Evolutionary conservation across 1,140 invertebrate genomes (phyloP).

Genomic region (Rhopalosiphum padi): DNA sequence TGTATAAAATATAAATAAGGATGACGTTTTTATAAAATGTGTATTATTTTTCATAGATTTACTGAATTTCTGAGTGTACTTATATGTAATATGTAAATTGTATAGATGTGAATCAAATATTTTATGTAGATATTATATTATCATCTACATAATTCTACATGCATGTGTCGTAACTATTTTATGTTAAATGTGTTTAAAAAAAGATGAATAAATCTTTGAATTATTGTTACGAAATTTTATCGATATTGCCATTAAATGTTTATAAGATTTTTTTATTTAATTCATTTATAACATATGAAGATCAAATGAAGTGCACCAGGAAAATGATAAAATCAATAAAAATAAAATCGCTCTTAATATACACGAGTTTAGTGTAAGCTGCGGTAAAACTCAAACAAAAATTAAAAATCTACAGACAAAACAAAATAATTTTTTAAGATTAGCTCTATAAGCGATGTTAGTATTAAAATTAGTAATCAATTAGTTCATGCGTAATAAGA

Average conservation of each 20-base stretch:
- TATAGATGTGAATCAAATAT: constrained; percentile 2
- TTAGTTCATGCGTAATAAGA: too few species aligned
- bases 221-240: not conserved
- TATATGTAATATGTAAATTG: not conserved
- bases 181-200: not conserved
- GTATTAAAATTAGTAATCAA: too few species aligned
- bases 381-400: too few species aligned
- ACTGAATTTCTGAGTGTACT: not conserved
- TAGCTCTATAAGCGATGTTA: too few species aligned
- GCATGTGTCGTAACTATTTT: not conserved
- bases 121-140: not conserved
- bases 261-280: not conserved
- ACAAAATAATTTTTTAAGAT: too few species aligned
- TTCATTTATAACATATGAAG: too few species aligned
- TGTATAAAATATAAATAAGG: constrained; percentile 31
- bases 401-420: too few species aligned
- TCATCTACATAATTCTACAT: not conserved
- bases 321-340: too few species aligned
- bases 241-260: not conserved
- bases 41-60: constrained; percentile 20
- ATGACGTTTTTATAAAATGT: constrained; percentile 18
- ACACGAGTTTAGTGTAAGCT: too few species aligned
- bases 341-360: too few species aligned
- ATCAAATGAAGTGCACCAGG: too few species aligned
- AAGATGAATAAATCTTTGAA: not conserved